Conservation (phyloP, 1,140 invertebrate genomes). For the Zelostemma sp. region DNA sequence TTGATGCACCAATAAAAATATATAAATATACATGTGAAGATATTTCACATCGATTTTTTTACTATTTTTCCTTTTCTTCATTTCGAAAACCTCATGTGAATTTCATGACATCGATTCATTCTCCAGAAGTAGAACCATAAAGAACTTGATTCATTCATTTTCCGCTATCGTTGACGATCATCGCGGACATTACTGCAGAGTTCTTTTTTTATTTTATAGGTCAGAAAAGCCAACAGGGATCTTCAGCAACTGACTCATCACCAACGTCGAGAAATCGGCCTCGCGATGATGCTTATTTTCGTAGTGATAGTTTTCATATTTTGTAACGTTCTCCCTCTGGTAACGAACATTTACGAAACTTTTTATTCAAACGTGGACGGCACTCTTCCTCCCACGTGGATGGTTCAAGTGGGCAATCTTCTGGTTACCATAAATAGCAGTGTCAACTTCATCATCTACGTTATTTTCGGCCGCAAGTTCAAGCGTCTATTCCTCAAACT, state of each 20-base stretch:
- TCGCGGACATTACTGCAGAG: no score
- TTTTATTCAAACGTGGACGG: slow-evolving; percentile 72
- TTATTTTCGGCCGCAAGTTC: slow-evolving; percentile 97
- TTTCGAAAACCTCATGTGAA: no score
- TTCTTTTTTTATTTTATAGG: slow-evolving; percentile 75
- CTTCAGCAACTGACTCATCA: slow-evolving; percentile 83
- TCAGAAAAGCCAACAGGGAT: slow-evolving; percentile 85
- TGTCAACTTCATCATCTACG: slow-evolving; percentile 97
- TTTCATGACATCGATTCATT: no score
- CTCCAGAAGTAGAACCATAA: no score
- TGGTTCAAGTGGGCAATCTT: slow-evolving; percentile 91
- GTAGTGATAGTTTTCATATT: slow-evolving; percentile 95
- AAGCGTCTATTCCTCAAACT: slow-evolving; percentile 88
- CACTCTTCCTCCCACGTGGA: slow-evolving; percentile 56
- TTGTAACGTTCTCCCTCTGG: slow-evolving; percentile 92
- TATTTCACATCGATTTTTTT: no score
- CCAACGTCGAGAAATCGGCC: slow-evolving; percentile 87
- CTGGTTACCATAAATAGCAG: slow-evolving; percentile 96
- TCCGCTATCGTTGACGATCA: no score
- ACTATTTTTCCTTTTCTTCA: no score
- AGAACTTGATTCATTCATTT: no score
- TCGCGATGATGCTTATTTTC: slow-evolving; percentile 93
- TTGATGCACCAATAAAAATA: no score
- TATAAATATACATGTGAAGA: no score
- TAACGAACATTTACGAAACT: slow-evolving; percentile 89